Base-by-base conservation (phyloP, 2,888 invertebrate genomes). In the Fissipunctia ypsillon region DNA sequence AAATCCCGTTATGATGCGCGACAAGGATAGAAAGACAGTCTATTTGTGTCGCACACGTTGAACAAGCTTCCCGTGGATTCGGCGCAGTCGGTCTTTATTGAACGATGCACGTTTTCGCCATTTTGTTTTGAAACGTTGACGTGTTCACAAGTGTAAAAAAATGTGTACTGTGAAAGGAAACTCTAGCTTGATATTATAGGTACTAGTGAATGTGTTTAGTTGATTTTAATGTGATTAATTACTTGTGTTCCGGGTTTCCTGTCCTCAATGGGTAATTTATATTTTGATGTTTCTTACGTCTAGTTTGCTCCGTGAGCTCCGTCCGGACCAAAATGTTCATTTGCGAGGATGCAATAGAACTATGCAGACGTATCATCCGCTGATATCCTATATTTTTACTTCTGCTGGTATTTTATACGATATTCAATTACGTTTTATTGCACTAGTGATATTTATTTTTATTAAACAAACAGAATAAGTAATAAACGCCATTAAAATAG, bases 101-200 rank as follows among this genome's bases (percentile, higher is more conserved):
- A 78, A 70, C 84, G 84, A 48, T 69, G 61, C 65, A 45, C 60
- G 76, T 73, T 82, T 80, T 84, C 89, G 88, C 88, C 89, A 88
- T 88, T 89, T 89, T 88, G 87, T 89, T 85, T 88, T 84, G 66
- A 84, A 83, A 88, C 90, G 84, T 87, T 89, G 87, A 84, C 84
- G 88, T 81, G 90, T 83, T 76, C 85, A 71, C 83, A 85, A 84
- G 89, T 89, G 83, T 65, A 22, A 45, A 43, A 50, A 84, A 85
- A 85, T 84, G 76, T 84, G 71, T 76, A 82, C 68, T 67, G 80
- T 83, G 83, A 82, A 85, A 80, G 81, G 68, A 78, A 70, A 70
- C 69, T 67, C 19, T 71, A 73, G 67, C 73, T 78, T 83, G 77
- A 66, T 71, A 61, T 41, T 70, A 60, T 65, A n/a, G n/a, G n/a